Percentiles rank a stretch among this genome's conserved stretches.
phyloP scores from a whole-genome alignment of 2,113 vertebrate genomes.

The Oreotragus oreotragus region DNA sequence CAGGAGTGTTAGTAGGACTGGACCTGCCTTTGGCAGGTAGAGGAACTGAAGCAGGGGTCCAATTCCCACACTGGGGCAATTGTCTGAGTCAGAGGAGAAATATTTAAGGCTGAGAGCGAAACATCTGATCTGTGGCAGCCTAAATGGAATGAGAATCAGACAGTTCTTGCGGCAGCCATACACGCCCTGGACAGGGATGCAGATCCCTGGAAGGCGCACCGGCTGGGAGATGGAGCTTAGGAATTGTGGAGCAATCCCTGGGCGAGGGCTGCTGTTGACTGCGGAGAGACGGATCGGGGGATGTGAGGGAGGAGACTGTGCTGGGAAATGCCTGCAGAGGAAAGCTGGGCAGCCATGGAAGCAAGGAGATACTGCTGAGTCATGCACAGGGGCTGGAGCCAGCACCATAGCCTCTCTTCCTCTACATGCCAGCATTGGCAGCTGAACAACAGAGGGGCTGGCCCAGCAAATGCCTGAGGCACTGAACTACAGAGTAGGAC shows the following conservation, averaged over 20 bases:
- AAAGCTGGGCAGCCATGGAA: not conserved
- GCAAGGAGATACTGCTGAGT: not conserved
- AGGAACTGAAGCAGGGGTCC: not conserved
- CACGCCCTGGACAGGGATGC: not conserved
- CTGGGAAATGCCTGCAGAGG: not conserved
- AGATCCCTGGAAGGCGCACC: not conserved
- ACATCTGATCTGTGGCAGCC: not conserved
- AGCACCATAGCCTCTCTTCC: not conserved
- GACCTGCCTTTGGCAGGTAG: not conserved
- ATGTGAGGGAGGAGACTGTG: not conserved
- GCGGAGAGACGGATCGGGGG: fast-evolving
- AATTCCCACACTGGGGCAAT: fast-evolving
- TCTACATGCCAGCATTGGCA: not conserved
- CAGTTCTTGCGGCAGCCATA: not conserved
- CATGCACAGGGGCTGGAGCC: not conserved
- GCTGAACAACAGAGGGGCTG: not conserved
- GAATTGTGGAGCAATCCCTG: not conserved
- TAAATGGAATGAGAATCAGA: not conserved
- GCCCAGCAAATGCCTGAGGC: not conserved
- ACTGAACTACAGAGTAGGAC: not conserved
- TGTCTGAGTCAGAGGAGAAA: not conserved
- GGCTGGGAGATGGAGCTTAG: not conserved
- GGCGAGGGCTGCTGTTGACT: not conserved
- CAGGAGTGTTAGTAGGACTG: not conserved
- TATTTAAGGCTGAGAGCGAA: not conserved